Evolutionary conservation across 2,888 invertebrate genomes (phyloP).

Genomic region (Leptopilina drosophilae): DNA sequence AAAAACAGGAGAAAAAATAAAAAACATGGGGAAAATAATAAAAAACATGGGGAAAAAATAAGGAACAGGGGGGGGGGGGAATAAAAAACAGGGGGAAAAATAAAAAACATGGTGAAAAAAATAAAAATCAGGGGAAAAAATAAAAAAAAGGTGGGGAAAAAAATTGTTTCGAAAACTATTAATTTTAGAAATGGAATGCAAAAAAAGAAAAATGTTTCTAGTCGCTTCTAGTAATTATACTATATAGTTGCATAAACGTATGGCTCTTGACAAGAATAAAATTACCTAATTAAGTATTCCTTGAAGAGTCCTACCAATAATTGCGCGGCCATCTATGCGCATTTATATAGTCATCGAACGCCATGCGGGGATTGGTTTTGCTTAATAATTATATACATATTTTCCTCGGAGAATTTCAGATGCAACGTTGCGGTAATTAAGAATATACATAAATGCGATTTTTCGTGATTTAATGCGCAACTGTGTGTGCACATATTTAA

Average conservation of each 20-base stretch:
- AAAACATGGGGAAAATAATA: no score
- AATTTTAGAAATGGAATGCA: no score
- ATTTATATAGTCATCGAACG: conserved; percentile 27
- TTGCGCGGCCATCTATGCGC: conserved; percentile 5
- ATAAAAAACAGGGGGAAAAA: no score
- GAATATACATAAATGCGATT: conserved; percentile 9
- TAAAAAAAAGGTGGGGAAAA: no score
- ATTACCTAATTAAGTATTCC: conserved; percentile 27
- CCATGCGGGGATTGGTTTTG: conserved; percentile 14
- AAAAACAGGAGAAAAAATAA: no score
- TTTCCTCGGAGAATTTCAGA: background rate
- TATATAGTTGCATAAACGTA: background rate
- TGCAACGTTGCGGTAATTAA: conserved; percentile 10
- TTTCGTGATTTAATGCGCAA: conserved; percentile 25
- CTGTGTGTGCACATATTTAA: conserved; percentile 4
- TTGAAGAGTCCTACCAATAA: conserved; percentile 9
- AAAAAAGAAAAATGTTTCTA: background rate
- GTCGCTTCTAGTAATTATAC: background rate
- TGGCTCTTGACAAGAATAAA: conserved; percentile 22
- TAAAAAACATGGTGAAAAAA: no score
- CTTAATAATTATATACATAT: conserved; percentile 14
- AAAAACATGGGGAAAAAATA: no score
- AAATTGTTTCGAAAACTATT: no score
- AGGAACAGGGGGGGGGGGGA: no score
- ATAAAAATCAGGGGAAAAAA: no score